phyloP scores from a whole-genome alignment of 2,888 invertebrate genomes.

The Ephialtes manifestator region DNA sequence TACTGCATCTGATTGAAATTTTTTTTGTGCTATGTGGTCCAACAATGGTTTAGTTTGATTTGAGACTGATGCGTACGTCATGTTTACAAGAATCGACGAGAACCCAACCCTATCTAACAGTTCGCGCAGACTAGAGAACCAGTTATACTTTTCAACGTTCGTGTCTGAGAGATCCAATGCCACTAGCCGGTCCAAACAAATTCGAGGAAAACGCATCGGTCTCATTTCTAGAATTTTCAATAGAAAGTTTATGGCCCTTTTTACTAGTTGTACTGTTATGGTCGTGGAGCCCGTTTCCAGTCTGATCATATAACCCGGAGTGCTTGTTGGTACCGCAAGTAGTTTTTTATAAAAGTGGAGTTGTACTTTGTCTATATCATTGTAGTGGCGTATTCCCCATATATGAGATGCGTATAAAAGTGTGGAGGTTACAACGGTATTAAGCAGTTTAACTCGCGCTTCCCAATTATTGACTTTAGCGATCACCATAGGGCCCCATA shows the following conservation, averaged over 20 bases:
- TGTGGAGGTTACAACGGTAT: not conserved
- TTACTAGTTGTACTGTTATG: not conserved
- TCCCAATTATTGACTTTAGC: slow-evolving; percentile 29
- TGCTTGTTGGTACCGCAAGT: slow-evolving; percentile 15
- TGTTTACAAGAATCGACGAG: not conserved
- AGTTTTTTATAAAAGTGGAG: slow-evolving; percentile 18
- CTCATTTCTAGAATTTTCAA: slow-evolving; percentile 12
- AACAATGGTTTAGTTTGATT: not conserved
- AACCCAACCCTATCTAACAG: not conserved
- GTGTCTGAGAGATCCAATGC: not conserved
- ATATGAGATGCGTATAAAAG: slow-evolving; percentile 32
- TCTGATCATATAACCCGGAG: slow-evolving; percentile 43
- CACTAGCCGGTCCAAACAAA: not conserved
- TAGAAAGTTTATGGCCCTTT: slow-evolving; percentile 13
- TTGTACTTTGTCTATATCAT: slow-evolving; percentile 44
- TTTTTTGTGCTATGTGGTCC: not conserved
- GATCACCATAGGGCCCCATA: slow-evolving; percentile 31
- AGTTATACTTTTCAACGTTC: slow-evolving; percentile 14
- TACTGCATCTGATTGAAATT: no score
- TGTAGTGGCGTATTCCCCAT: slow-evolving; percentile 6
- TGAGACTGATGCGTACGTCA: not conserved
- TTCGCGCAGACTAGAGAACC: not conserved
- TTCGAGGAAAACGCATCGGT: not conserved
- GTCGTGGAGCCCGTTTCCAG: slow-evolving; percentile 38
- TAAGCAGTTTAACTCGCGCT: slow-evolving; percentile 34